Percentiles rank a stretch among this genome's conserved stretches.
phyloP scores from a whole-genome alignment of 2,113 vertebrate species.

The Spermophilus dauricus region DNA sequence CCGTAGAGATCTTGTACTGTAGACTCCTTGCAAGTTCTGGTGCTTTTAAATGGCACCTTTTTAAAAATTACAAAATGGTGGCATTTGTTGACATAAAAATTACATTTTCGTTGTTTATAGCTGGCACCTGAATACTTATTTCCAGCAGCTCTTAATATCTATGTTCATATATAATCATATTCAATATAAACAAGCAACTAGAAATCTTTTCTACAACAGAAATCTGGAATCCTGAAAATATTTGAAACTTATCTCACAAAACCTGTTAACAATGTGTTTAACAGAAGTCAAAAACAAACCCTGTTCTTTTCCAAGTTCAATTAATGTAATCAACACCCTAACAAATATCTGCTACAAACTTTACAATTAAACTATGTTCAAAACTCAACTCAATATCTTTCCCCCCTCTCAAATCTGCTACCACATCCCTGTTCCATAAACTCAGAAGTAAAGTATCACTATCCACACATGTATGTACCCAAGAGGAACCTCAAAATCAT shows the following conservation, averaged over 20 bases:
- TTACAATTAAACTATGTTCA: neutral
- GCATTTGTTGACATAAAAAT: too few relatives aligned
- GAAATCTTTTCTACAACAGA: neutral
- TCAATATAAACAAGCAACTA: neutral
- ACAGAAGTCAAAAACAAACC: neutral
- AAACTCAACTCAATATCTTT: neutral
- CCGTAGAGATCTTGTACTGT: neutral
- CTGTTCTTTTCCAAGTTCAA: neutral
- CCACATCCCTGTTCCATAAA: neutral
- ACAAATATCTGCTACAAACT: neutral
- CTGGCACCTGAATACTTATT: neutral
- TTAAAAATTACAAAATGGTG: neutral
- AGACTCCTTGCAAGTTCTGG: neutral
- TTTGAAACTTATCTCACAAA: conserved; percentile 1
- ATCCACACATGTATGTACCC: neutral
- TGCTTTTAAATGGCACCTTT: neutral
- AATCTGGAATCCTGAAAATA: neutral
- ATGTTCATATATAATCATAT: neutral
- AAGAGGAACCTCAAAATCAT: neutral
- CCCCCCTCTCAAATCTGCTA: neutral
- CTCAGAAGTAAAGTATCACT: neutral
- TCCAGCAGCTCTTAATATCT: neutral
- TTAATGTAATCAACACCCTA: neutral
- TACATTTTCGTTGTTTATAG: neutral
- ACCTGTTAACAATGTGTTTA: neutral